A percentile compares a stretch with the other conserved stretches of the same genome.
phyloP scores from a whole-genome alignment of 1,140 invertebrate species.

The Pogonomyrmex barbatus region DNA sequence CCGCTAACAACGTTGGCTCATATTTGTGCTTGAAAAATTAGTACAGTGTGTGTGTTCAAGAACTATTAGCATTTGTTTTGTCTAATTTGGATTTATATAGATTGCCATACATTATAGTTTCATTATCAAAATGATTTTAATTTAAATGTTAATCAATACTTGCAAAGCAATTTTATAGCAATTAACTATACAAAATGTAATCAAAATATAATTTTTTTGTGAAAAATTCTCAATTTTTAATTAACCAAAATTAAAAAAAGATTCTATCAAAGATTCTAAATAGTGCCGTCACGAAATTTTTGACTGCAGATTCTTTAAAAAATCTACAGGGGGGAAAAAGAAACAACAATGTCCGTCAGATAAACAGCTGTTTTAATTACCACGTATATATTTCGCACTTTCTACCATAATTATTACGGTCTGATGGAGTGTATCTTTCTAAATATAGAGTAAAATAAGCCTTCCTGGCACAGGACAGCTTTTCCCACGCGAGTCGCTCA shows the following conservation, averaged over 20 bases:
- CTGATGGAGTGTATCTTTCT: constrained; percentile 3
- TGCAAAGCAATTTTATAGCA: background rate
- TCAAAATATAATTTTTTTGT: background rate
- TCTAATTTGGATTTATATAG: background rate
- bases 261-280: background rate
- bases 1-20: background rate
- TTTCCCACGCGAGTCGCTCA: constrained; percentile 63
- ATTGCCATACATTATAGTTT: background rate
- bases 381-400: background rate
- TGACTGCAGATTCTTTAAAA: background rate
- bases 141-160: constrained; percentile 5
- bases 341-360: background rate
- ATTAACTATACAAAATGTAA: background rate
- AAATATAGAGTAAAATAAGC: constrained; percentile 34
- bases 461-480: constrained; percentile 45
- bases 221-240: constrained; percentile 10
- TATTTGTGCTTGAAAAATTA: background rate
- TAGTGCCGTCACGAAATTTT: background rate
- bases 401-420: background rate
- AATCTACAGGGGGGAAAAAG: background rate
- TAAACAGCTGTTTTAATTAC: background rate
- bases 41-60: background rate
- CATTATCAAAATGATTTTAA: background rate
- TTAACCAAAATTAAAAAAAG: background rate
- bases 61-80: background rate